Evolutionary conservation across 2,797 vertebrate species (phyloP).

Genomic region (Telmatherina bonti): DNA sequence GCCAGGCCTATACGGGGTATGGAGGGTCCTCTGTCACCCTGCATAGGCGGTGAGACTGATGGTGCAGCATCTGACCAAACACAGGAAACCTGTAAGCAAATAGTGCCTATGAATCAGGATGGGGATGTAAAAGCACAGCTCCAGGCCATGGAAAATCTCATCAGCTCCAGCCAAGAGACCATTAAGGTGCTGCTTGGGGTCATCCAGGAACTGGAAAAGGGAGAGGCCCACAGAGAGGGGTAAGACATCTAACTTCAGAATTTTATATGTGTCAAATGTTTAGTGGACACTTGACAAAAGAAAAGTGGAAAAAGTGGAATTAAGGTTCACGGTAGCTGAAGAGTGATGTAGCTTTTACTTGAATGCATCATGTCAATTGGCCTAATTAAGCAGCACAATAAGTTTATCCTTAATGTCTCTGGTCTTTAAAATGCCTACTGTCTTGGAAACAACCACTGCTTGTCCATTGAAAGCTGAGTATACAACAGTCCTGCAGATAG

Average conservation of each 20-base stretch:
- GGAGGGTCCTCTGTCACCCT: slow-evolving; percentile 69
- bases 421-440: slow-evolving; percentile 44
- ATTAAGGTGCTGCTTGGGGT: slow-evolving; percentile 98
- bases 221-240: slow-evolving; percentile 98
- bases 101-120: slow-evolving; percentile 94
- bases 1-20: slow-evolving; percentile 80
- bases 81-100: slow-evolving; percentile 90
- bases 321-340: slow-evolving; percentile 12
- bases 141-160: slow-evolving; percentile 97
- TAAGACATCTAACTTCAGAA: slow-evolving; percentile 77
- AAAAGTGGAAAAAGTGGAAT: slow-evolving; percentile 9
- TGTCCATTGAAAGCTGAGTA: slow-evolving; percentile 52
- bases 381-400: slow-evolving; percentile 12
- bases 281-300: slow-evolving; percentile 8
- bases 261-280: slow-evolving; percentile 8
- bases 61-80: slow-evolving; percentile 53
- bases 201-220: slow-evolving; percentile 98
- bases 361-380: slow-evolving; percentile 17
- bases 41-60: slow-evolving; percentile 37
- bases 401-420: slow-evolving; percentile 48
- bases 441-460: slow-evolving; percentile 70
- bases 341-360: slow-evolving; percentile 45
- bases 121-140: slow-evolving; percentile 98
- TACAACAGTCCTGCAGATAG: slow-evolving; percentile 61
- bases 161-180: slow-evolving; percentile 99